Base-by-base conservation (phyloP, 35 echinoderm and acorn worm species). In the Heliocidaris tuberculata region DNA sequence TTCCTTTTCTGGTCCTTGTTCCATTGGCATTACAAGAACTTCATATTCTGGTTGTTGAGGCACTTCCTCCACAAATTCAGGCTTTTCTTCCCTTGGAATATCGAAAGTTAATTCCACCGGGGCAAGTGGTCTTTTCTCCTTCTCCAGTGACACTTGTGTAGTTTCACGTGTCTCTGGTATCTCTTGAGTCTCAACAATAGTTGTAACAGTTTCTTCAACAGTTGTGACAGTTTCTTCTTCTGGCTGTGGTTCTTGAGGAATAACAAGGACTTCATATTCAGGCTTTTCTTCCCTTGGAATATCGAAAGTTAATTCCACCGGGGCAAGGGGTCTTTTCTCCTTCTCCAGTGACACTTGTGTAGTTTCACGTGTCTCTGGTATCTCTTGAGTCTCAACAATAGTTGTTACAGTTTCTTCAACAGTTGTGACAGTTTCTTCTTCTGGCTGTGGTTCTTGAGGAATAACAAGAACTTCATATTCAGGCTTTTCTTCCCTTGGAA, bases 261-360 rank as follows among this genome's bases (percentile, higher is more conserved):
- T 88, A 21, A 97, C 96, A 95, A 97, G 92, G 19, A 95, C 96
- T 78, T 95, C 96, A 97, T 61, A 97, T 61, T 97, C 94, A 61
- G 96, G 96, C 16, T 95, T 7, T 60, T 88, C 88, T 61, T 95
- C 96, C 92, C 92, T 92, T 48, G 94, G 92, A 48, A 97, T 48
- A 47, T 92, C 93, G 49, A 97, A 88, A 13, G 95, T 95, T 15
- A 97, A 31, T 42, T 97, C 96, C 3, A 95, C 93, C 31, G 94
- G 96, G n/a, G 93, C 54, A 48, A 95, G 92, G n/a, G 95, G 94
- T 56, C 85, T 30, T 52, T 96, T 61, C 86, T 93, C 94, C n/a
- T 96, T 70, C 17, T 94, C 92, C 86, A 97, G 96, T 16, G 95
- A 35, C 35, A 96, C 90, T 90, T 96, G 86, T 42, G 95, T 97